These are phyloP conservation scores for Capromys pilorides DNA, from an alignment of 2,797 vertebrate species.

Conservation along the genomic window DNA sequence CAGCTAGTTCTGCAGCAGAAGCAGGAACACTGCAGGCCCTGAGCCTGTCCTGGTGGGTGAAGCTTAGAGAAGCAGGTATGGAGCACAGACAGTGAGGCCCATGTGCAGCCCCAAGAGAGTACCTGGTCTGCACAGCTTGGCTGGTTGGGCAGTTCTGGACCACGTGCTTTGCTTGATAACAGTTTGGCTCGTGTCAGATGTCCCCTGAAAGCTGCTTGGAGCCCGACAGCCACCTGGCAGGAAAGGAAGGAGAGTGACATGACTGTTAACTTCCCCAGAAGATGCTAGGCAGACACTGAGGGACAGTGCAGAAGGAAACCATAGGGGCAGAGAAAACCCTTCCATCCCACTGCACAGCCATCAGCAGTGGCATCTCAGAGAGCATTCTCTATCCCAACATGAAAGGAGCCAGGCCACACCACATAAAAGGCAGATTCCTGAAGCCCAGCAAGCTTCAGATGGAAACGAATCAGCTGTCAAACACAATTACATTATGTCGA, in stretches of 20 bases:
- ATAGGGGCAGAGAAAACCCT: not conserved
- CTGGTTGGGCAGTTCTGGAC: not conserved
- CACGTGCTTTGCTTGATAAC: slow-evolving; percentile 35
- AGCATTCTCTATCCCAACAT: not conserved
- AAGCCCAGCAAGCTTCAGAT: not conserved
- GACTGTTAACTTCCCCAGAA: slow-evolving; percentile 36
- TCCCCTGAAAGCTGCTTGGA: slow-evolving; percentile 91
- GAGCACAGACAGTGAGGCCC: not conserved
- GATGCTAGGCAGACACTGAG: not conserved
- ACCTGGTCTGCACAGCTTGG: slow-evolving; percentile 83
- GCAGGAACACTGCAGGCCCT: not conserved
- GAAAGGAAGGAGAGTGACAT: slow-evolving; percentile 13
- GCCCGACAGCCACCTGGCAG: slow-evolving; percentile 85
- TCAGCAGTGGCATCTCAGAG: not conserved
- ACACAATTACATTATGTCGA: not conserved
- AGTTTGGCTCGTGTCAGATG: slow-evolving; percentile 87
- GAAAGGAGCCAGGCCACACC: not conserved
- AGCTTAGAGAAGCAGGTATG: not conserved
- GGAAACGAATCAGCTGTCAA: not conserved
- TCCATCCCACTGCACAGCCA: accelerated
- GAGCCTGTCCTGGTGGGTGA: not conserved
- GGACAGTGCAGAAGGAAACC: not conserved
- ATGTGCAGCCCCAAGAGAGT: not conserved
- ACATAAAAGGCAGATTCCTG: accelerated
- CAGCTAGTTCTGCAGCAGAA: not conserved